phyloP scores from a whole-genome alignment of 2,113 vertebrate species.

The Peromyscus polionotus region DNA sequence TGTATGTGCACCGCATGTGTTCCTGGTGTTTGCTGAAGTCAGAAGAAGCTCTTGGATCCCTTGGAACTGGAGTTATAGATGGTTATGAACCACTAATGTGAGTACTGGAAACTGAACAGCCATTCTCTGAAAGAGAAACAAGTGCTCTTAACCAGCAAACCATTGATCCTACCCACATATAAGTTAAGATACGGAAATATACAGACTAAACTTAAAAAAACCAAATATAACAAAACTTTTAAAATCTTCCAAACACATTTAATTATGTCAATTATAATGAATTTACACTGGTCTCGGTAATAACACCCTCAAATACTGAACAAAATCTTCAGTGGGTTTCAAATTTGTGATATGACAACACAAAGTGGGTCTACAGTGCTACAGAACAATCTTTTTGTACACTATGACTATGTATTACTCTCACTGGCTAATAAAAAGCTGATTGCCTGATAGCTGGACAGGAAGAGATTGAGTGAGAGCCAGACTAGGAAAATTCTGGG shows the following conservation, averaged over 20 bases:
- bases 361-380: neutral
- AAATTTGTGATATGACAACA: conserved; percentile 7
- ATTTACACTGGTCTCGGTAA: neutral
- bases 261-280: neutral
- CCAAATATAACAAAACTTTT: neutral
- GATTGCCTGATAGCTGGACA: no score
- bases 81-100: neutral
- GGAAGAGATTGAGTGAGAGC: no score
- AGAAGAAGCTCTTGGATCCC: neutral
- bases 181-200: neutral
- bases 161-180: neutral
- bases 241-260: neutral
- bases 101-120: neutral
- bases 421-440: no score
- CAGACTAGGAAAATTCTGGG: no score
- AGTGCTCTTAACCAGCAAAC: neutral
- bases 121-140: neutral
- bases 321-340: neutral
- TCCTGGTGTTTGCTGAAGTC: neutral
- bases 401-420: no score
- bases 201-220: neutral
- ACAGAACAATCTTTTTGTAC: no score
- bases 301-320: neutral
- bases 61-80: neutral
- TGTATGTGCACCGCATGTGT: no score